Conservation (phyloP, 2,113 vertebrate species). For the Strix aluco region DNA sequence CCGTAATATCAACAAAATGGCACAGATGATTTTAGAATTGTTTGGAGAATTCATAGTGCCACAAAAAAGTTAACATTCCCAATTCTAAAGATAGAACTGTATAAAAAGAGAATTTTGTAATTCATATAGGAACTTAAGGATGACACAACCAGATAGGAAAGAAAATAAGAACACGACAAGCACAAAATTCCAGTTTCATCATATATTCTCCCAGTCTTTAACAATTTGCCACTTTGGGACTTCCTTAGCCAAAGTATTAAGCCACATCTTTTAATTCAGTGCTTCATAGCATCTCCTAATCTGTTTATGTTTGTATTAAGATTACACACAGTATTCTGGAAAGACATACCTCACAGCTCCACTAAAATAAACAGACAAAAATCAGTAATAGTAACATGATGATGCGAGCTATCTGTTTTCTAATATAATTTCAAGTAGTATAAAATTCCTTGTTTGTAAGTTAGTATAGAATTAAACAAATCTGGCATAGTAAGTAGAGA, state of each 20-base stretch:
- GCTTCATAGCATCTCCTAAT: neutral
- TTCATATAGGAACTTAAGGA: neutral
- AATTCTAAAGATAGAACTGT: neutral
- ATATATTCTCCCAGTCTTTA: neutral
- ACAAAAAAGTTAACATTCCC: neutral
- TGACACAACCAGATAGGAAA: neutral
- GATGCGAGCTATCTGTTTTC: neutral
- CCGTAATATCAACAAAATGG: neutral
- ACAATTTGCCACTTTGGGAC: neutral
- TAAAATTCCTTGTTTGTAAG: neutral
- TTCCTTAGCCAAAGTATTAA: neutral
- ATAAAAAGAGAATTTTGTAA: neutral
- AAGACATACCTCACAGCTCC: neutral
- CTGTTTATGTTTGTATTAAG: neutral
- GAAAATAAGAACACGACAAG: neutral
- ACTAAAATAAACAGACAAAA: neutral
- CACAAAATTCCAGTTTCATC: neutral
- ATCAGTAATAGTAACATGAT: neutral
- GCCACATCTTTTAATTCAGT: neutral
- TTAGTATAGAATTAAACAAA: neutral
- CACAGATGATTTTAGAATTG: neutral
- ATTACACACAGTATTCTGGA: neutral
- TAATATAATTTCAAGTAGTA: neutral
- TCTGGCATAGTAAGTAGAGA: neutral
- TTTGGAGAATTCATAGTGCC: neutral